A percentile compares a stretch with the other conserved stretches of the same genome.
phyloP scores from a whole-genome alignment of 2,888 invertebrate genomes.

The Lissonota sp. region DNA sequence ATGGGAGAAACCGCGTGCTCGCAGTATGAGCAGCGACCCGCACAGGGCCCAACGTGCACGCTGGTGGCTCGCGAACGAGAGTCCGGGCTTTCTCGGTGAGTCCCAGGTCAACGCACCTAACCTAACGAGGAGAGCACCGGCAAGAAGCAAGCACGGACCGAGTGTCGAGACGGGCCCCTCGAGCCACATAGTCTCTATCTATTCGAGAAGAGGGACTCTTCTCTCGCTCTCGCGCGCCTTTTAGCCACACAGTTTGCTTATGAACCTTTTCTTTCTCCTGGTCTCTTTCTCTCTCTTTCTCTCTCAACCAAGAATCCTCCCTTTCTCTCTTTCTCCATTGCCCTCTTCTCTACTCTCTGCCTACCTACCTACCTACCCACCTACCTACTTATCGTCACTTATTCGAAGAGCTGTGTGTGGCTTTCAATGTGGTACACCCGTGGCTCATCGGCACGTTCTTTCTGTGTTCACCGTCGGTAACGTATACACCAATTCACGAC shows the following conservation, averaged over 20 bases:
- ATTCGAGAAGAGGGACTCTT: slow-evolving; percentile 30
- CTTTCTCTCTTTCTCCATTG: slow-evolving; percentile 61
- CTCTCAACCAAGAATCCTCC: slow-evolving; percentile 25
- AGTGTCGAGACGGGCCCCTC: slow-evolving; percentile 30
- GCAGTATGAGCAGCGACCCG: slow-evolving; percentile 30
- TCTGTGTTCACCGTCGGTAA: slow-evolving; percentile 1
- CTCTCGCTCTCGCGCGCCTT: slow-evolving; percentile 42
- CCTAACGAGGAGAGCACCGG: slow-evolving; percentile 74
- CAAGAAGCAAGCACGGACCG: slow-evolving; percentile 56
- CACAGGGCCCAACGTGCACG: slow-evolving; percentile 18
- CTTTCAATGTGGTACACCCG: slow-evolving; percentile 69
- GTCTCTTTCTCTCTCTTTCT: slow-evolving; percentile 46
- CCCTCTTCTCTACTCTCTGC: slow-evolving; percentile 60
- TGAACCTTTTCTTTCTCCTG: slow-evolving; percentile 48
- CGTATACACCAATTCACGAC: background rate
- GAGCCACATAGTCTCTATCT: slow-evolving; percentile 55
- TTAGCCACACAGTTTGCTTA: slow-evolving; percentile 34
- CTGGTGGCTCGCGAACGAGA: slow-evolving; percentile 49
- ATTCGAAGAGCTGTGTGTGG: slow-evolving; percentile 72
- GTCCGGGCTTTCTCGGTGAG: slow-evolving; percentile 70
- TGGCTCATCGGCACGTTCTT: slow-evolving; percentile 7
- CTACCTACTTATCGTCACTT: slow-evolving; percentile 83
- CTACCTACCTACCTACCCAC: slow-evolving; percentile 82
- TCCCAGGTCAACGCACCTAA: slow-evolving; percentile 82
- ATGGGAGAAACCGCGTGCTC: slow-evolving; percentile 39